Evolutionary conservation across 2,888 invertebrate species (phyloP), one percentile per base, ranked within the genome.

Genomic region (Oxyteleia sp.): DNA sequence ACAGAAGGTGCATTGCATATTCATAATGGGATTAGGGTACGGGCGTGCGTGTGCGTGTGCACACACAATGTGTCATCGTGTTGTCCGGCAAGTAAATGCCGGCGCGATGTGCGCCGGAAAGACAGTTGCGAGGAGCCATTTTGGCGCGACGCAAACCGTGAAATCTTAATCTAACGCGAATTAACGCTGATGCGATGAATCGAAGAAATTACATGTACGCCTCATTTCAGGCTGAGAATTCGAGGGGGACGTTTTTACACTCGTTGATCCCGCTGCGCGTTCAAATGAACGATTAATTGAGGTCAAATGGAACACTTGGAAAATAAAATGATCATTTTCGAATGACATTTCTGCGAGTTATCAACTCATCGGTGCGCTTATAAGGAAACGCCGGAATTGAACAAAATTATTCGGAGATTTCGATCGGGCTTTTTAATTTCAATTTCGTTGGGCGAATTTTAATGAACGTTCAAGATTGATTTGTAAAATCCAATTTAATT

Each of bases 1-100:
- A 84, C 63, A 84, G 64, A 84, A 88, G 76, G 84, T 75, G 84
- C 89, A 88, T 91, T 88, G 87, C 84, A 87, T 86, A 86, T 87
- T 86, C 85, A 72, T 91, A 91, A 92, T 90, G 84, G 89, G 91
- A 91, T 92, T 92, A 87, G 81, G 51, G 45, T 47, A 74, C 26
- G 20, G 11, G 32, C n/a, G 35, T n/a, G 26, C 23, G 59, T 20
- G 26, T 45, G 13, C 43, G 15, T 53, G 43, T 38, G 38, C n/a
- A 20, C 15, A 45, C n/a, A 55, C 43, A 55, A 45, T 35, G 63
- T 53, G 53, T 55, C 63, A 23, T 74, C 45, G 38, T 57, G 13
- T 20, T 32, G 10, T 4, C 32, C 4, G 13, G 43, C 57, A 41
- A 55, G 71, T 47, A 45, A 59, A 69, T 53, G 53, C 16, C 61